phyloP scores from a whole-genome alignment of 2,888 invertebrate genomes.

The Eupithecia centaureata region DNA sequence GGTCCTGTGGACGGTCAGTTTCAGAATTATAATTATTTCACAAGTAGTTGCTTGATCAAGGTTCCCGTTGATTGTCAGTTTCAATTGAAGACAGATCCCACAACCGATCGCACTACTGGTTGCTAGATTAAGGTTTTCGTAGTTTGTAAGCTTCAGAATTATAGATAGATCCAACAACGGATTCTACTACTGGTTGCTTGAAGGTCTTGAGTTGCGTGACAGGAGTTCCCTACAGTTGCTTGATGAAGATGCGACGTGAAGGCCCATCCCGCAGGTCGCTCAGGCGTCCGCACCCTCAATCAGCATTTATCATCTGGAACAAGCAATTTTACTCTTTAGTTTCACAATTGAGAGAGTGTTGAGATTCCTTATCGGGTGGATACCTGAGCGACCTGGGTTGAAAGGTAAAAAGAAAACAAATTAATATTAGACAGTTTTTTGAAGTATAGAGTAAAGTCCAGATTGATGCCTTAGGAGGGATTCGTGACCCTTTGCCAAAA shows the following conservation, averaged over 20 bases:
- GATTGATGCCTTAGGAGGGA: too few species aligned
- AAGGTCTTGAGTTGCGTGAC: neutral
- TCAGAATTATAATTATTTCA: neutral
- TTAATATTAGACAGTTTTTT: neutral
- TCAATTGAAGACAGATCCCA: neutral
- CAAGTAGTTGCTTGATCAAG: neutral
- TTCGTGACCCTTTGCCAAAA: too few species aligned
- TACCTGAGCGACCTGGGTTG: constrained; percentile 76
- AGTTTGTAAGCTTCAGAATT: neutral
- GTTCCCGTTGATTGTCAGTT: neutral
- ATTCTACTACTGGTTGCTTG: neutral
- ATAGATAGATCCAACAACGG: neutral
- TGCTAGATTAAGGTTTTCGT: neutral
- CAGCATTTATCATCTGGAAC: constrained; percentile 82
- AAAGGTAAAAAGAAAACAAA: constrained; percentile 28
- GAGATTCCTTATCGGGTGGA: constrained; percentile 55
- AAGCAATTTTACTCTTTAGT: constrained; percentile 79
- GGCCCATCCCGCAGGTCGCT: constrained; percentile 68
- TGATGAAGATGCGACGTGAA: constrained; percentile 18
- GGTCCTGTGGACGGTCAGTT: too few species aligned
- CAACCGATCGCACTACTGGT: neutral
- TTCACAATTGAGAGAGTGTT: constrained; percentile 57
- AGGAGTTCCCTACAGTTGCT: neutral
- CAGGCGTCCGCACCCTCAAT: constrained; percentile 78
- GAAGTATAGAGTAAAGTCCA: too few species aligned